Evolutionary conservation across 2,113 vertebrate genomes (phyloP).

Genomic region (Pheucticus melanocephalus): DNA sequence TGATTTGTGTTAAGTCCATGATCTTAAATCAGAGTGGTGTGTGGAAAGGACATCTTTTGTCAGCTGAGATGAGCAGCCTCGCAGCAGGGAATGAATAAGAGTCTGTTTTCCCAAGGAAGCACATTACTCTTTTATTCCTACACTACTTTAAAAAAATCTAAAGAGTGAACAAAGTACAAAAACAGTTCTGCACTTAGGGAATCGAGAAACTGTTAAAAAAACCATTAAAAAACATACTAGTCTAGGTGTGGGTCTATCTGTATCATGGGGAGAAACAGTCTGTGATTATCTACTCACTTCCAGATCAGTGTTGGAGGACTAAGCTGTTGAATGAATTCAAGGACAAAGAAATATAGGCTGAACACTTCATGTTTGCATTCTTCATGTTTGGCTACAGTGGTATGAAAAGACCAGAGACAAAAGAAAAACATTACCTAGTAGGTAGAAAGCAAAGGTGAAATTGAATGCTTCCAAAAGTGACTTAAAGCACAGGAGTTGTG

Average conservation of each 20-base stretch:
- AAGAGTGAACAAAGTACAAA: not conserved
- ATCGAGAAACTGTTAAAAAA: not conserved
- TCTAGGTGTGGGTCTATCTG: not conserved
- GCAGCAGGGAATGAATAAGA: not conserved
- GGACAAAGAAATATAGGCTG: not conserved
- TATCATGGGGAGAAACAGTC: not conserved
- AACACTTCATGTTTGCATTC: not conserved
- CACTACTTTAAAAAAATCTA: not conserved
- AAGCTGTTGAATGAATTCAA: not conserved
- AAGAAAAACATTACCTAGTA: not conserved
- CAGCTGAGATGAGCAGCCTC: not conserved
- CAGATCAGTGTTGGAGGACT: not conserved
- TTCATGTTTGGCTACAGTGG: not conserved
- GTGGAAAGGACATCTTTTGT: not conserved
- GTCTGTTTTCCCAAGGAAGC: not conserved
- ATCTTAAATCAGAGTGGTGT: not conserved
- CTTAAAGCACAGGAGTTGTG: not conserved
- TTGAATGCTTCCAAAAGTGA: not conserved
- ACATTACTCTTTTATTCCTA: not conserved
- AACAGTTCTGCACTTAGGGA: not conserved
- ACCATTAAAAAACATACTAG: not conserved
- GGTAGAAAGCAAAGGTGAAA: not conserved
- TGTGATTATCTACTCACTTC: not conserved
- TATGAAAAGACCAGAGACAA: not conserved
- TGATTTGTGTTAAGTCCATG: not conserved